phyloP scores from a whole-genome alignment of 2,888 invertebrate species.

The Lochmaea capreae region DNA sequence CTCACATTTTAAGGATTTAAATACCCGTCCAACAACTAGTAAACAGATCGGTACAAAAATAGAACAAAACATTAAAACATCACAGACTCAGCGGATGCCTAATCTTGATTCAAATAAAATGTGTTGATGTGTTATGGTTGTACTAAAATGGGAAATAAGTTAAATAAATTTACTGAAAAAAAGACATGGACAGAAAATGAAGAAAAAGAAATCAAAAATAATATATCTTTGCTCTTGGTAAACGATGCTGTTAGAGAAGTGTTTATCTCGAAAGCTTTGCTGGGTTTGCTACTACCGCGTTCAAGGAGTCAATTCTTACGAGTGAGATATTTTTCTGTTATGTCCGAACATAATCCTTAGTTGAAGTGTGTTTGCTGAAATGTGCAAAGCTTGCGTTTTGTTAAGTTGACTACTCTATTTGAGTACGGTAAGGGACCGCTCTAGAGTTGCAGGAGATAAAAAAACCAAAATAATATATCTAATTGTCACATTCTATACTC shows the following conservation, averaged over 20 bases:
- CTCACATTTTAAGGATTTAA: no score
- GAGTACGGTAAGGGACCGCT: neutral
- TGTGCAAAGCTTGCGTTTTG: neutral
- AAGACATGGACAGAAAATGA: neutral
- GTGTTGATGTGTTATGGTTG: neutral
- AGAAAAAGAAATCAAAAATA: neutral
- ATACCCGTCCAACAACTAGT: no score
- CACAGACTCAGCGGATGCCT: neutral
- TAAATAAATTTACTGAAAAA: neutral
- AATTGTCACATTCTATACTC: no score
- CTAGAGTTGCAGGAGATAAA: no score
- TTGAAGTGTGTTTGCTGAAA: neutral
- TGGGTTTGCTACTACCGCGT: neutral
- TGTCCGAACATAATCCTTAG: neutral
- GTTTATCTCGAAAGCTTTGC: neutral
- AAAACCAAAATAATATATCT: no score
- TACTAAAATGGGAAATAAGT: neutral
- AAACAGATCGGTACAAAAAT: no score
- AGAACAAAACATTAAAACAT: neutral
- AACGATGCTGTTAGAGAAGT: neutral
- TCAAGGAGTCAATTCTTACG: neutral
- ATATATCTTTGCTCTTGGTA: neutral
- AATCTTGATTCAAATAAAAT: neutral
- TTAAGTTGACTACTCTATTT: neutral
- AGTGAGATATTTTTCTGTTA: neutral